Percentiles rank a stretch among this genome's conserved stretches.
Evolutionary conservation across 2,113 vertebrate genomes (phyloP).

Genomic region (Vanacampus margaritifer): DNA sequence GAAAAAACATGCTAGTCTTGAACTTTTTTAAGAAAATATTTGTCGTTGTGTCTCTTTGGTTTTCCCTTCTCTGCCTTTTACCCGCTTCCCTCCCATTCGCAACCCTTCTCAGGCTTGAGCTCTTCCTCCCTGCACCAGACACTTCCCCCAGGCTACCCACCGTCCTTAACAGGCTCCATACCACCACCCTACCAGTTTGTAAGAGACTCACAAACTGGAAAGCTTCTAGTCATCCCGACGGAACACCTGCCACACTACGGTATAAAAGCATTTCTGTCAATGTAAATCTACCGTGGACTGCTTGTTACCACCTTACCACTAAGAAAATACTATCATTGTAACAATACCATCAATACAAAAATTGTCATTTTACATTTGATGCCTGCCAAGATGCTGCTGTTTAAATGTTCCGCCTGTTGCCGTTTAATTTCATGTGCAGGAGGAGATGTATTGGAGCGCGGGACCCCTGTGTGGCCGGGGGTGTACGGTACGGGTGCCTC

Average conservation of each 20-base stretch:
- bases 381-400: background rate
- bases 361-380: background rate
- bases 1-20: constrained; percentile 23
- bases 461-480: constrained; percentile 85
- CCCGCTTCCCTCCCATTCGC: background rate
- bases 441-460: constrained; percentile 90
- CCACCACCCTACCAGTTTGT: constrained; percentile 91
- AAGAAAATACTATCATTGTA: background rate
- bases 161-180: constrained; percentile 83
- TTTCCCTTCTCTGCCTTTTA: background rate
- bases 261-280: constrained; percentile 15
- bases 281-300: background rate
- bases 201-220: constrained; percentile 91
- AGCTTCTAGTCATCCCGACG: constrained; percentile 90
- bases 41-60: constrained; percentile 1
- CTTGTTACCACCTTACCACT: no score
- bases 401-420: background rate
- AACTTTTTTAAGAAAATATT: constrained; percentile 5
- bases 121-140: constrained; percentile 89
- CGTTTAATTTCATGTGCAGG: constrained; percentile 23
- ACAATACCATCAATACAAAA: no score
- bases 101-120: constrained; percentile 76
- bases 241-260: constrained; percentile 90
- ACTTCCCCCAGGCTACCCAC: constrained; percentile 84
- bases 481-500: constrained; percentile 85